phyloP scores from a whole-genome alignment of 2,888 invertebrate genomes.

The Lomographa bimaculata region DNA sequence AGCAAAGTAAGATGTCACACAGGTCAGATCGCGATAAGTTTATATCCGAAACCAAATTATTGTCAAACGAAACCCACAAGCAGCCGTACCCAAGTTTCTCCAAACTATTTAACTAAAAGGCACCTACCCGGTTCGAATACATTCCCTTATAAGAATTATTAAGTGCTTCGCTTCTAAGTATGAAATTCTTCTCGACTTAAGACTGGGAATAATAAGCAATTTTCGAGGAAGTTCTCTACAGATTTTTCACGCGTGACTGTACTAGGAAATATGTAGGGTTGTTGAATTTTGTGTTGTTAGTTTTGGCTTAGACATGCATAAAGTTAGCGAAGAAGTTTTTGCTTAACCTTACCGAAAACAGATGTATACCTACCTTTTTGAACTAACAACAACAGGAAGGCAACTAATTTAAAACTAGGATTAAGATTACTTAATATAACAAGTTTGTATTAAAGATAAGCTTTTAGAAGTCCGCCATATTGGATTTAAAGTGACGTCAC shows the following conservation, averaged over 20 bases:
- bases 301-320: no score
- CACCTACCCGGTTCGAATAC: slow-evolving; percentile 62
- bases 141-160: slow-evolving; percentile 59
- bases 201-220: slow-evolving; percentile 22
- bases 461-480: no score
- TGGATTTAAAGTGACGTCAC: no score
- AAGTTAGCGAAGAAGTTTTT: no score
- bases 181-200: slow-evolving; percentile 20
- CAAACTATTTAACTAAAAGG: slow-evolving; percentile 69
- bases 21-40: slow-evolving; percentile 4
- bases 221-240: slow-evolving; percentile 22
- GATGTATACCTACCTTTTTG: no score
- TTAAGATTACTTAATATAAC: no score
- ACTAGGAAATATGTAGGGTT: slow-evolving; percentile 9
- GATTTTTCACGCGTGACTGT: slow-evolving; percentile 15
- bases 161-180: slow-evolving; percentile 41
- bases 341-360: no score
- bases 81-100: slow-evolving; percentile 9
- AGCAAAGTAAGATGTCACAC: no score
- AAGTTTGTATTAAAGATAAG: no score
- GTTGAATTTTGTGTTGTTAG: no score
- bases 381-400: no score
- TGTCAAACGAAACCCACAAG: slow-evolving; percentile 19
- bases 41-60: neutral
- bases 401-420: no score